These are phyloP conservation scores for Antitype chi DNA, from an alignment of 2,888 invertebrate genomes.

Conservation along the genomic window DNA sequence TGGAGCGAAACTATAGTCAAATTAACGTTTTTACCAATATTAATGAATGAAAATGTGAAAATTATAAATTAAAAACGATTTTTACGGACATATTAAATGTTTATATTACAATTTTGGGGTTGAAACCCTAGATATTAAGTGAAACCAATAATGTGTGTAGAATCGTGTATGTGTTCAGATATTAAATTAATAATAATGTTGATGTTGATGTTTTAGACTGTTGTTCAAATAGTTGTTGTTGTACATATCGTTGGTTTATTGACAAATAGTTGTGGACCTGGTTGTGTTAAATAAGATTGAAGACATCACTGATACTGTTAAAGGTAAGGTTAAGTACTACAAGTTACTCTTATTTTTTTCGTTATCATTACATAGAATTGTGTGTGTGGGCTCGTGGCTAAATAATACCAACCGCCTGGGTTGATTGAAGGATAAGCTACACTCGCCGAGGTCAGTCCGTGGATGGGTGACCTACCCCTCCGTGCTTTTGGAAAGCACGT, in stretches of 20 bases:
- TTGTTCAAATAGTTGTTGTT: slow-evolving; percentile 63
- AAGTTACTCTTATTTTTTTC: neutral
- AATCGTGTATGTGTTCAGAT: slow-evolving; percentile 68
- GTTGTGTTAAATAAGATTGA: slow-evolving; percentile 84
- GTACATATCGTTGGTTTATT: slow-evolving; percentile 70
- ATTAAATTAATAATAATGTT: slow-evolving; percentile 55
- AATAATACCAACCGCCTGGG: neutral
- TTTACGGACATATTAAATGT: slow-evolving; percentile 56
- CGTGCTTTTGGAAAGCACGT: neutral
- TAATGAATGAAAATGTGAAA: slow-evolving; percentile 86
- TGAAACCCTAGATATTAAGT: slow-evolving; percentile 59
- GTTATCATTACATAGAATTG: neutral
- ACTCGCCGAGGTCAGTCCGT: neutral
- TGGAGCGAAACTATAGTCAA: slow-evolving; percentile 84
- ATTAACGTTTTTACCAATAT: slow-evolving; percentile 74
- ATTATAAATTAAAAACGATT: slow-evolving; percentile 69
- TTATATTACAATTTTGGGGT: slow-evolving; percentile 56
- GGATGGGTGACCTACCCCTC: too few relatives aligned
- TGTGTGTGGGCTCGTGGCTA: neutral
- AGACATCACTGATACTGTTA: slow-evolving; percentile 79
- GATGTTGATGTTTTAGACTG: slow-evolving; percentile 66
- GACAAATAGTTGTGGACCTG: slow-evolving; percentile 77
- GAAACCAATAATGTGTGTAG: slow-evolving; percentile 64
- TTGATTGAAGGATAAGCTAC: neutral
- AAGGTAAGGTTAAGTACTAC: slow-evolving; percentile 76